Conservation (phyloP, 2,113 vertebrate genomes). For the Amphiprion ocellaris region DNA sequence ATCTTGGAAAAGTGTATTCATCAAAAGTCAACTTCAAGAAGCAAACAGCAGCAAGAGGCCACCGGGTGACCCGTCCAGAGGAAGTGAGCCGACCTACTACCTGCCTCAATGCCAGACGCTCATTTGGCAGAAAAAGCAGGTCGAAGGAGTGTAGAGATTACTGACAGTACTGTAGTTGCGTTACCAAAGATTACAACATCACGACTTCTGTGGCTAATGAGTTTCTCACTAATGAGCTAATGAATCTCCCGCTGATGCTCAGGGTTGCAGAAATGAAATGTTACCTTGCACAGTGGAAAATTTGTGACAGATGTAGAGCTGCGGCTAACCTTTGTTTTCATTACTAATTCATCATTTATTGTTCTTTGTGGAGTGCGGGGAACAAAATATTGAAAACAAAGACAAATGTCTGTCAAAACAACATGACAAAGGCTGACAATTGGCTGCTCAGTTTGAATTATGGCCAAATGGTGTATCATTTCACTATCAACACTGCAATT, state of each 20-base stretch:
- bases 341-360: conserved; percentile 16
- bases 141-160: conserved; percentile 39
- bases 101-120: conserved; percentile 1
- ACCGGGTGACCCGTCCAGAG: background rate
- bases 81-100: conserved; percentile 3
- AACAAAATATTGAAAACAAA: conserved; percentile 26
- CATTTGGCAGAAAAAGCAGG: background rate
- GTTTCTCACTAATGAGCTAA: conserved; percentile 65
- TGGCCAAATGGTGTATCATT: too few species aligned
- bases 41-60: conserved; percentile 1
- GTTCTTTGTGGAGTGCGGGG: background rate
- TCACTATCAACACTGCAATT: too few species aligned
- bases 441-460: background rate
- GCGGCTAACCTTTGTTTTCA: conserved; percentile 27
- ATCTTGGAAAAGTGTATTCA: conserved; percentile 28
- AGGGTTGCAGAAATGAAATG: conserved; percentile 37
- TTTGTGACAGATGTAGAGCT: conserved; percentile 27
- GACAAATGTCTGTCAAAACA: background rate
- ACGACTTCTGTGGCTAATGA: conserved; percentile 60
- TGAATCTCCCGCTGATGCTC: conserved; percentile 65
- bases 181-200: conserved; percentile 50
- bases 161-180: conserved; percentile 23
- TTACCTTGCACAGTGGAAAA: conserved; percentile 19
- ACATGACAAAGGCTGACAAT: background rate
- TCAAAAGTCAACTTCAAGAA: conserved; percentile 34